These are phyloP conservation scores for Clamator glandarius DNA, from an alignment of 2,797 vertebrate species.

Conservation along the genomic window DNA sequence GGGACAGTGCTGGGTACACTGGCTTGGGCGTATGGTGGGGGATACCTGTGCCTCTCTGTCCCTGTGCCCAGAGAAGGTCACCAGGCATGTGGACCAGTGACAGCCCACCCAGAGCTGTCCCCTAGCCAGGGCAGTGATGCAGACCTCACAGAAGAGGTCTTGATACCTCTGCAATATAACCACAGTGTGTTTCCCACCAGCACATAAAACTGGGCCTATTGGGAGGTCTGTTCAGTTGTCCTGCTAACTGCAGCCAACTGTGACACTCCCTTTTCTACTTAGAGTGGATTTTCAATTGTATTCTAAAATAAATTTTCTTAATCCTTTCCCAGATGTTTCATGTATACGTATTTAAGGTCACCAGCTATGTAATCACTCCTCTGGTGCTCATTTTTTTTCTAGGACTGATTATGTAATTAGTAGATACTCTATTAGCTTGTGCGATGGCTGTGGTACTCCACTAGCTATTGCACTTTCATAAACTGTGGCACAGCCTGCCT, in stretches of 20 bases:
- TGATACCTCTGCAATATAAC: not conserved
- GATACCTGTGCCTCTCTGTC: not conserved
- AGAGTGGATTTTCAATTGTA: not conserved
- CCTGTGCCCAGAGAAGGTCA: not conserved
- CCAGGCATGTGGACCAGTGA: not conserved
- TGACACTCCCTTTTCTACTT: not conserved
- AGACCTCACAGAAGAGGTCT: not conserved
- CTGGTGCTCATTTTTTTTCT: not conserved
- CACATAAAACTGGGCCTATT: not conserved
- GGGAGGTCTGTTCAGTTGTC: not conserved
- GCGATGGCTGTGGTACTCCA: fast-evolving
- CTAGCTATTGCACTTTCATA: fast-evolving
- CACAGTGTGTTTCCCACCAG: not conserved
- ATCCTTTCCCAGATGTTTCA: not conserved
- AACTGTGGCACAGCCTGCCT: not conserved
- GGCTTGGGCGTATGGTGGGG: fast-evolving
- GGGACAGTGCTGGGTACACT: not conserved
- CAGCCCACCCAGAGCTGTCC: not conserved
- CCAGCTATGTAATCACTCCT: not conserved
- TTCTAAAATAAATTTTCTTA: not conserved
- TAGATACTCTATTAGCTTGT: not conserved
- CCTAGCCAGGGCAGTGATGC: not conserved
- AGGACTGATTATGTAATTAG: not conserved
- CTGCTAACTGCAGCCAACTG: not conserved
- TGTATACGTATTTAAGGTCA: not conserved